Evolutionary conservation across 2,888 invertebrate species (phyloP).

Genomic region (Campoplex capitator): DNA sequence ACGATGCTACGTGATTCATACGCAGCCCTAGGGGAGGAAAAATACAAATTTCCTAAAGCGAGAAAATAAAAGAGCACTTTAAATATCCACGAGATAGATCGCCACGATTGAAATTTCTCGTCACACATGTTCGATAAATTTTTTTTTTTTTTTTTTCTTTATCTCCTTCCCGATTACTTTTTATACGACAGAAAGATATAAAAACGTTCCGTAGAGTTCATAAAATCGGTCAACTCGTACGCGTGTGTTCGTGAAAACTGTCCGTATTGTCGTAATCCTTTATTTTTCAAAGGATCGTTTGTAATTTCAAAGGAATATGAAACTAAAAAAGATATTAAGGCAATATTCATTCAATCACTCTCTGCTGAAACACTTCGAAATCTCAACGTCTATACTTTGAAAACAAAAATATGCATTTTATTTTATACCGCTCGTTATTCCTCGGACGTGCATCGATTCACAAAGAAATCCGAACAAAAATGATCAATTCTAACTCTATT

Average conservation of each 20-base stretch:
- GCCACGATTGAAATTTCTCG: not conserved
- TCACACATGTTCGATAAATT: slow-evolving; percentile 1
- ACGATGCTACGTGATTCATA: no score
- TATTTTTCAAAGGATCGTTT: not conserved
- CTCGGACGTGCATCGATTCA: not conserved
- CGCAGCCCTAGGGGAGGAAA: no score
- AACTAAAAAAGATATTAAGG: not conserved
- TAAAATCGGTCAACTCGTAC: not conserved
- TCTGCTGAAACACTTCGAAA: not conserved
- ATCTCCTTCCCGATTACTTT: not conserved
- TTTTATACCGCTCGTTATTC: not conserved
- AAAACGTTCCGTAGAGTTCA: not conserved
- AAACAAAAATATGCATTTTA: not conserved
- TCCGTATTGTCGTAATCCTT: not conserved
- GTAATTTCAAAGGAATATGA: not conserved
- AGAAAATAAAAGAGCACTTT: not conserved
- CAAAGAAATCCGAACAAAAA: not conserved
- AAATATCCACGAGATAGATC: not conserved
- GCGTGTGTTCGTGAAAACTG: not conserved
- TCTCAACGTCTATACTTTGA: not conserved
- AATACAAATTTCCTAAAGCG: not conserved
- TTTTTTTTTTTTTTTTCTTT: not conserved
- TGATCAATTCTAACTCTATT: not conserved
- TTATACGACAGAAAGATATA: slow-evolving; percentile 5
- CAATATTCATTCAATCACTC: not conserved